Percentiles rank a stretch among this genome's conserved stretches.
phyloP scores from a whole-genome alignment of 2,113 vertebrate genomes.

The Aplodontia rufa region DNA sequence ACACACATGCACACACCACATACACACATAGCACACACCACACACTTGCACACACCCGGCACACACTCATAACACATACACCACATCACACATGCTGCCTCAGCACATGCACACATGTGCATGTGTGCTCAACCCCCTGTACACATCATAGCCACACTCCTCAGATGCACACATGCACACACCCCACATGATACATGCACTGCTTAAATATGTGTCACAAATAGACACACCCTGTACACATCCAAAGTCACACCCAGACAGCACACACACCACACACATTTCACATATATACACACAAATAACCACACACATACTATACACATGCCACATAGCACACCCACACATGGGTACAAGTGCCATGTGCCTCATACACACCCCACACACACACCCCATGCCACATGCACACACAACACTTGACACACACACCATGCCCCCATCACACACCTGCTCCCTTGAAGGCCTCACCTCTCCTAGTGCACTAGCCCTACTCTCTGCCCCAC shows the following conservation, averaged over 20 bases:
- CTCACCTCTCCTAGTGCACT: too few relatives aligned
- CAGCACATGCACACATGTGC: background rate
- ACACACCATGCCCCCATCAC: accelerated
- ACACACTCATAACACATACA: background rate
- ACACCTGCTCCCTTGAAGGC: accelerated
- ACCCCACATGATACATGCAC: too few relatives aligned
- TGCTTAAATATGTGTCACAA: too few relatives aligned
- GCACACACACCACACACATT: too few relatives aligned
- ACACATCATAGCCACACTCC: too few relatives aligned
- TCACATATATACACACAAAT: too few relatives aligned
- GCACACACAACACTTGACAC: background rate
- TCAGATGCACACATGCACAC: background rate
- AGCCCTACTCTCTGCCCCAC: background rate
- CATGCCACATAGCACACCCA: background rate
- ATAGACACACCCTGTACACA: too few relatives aligned
- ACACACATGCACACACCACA: background rate
- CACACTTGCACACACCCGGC: too few relatives aligned
- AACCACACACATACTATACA: background rate
- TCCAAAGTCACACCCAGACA: too few relatives aligned
- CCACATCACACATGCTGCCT: background rate
- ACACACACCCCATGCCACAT: too few relatives aligned
- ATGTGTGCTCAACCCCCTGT: too few relatives aligned
- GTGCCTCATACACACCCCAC: background rate
- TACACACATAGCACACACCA: background rate
- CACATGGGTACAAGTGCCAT: too few relatives aligned